These are phyloP conservation scores for Cassiopea xamachana DNA, from an alignment of 30 jellyfish, hydroid and myxozoan species.

Conservation along the genomic window DNA sequence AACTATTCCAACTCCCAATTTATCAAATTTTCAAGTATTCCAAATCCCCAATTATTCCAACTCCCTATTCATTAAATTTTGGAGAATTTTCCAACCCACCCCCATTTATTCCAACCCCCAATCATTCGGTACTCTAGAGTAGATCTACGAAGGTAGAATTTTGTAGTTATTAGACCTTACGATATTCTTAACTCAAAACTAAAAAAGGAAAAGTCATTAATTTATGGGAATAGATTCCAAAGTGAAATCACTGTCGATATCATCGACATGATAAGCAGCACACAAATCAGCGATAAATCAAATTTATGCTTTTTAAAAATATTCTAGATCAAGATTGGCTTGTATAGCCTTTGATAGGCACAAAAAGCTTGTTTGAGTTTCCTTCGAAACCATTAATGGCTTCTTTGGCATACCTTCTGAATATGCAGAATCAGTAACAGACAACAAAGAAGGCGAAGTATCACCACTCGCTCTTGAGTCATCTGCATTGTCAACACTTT, in stretches of 20 bases:
- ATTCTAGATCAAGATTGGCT: background rate
- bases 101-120: too few relatives aligned
- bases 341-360: slow-evolving; percentile 14
- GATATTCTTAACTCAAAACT: background rate
- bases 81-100: too few relatives aligned
- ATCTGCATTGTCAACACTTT: background rate
- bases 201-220: background rate
- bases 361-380: slow-evolving; percentile 14
- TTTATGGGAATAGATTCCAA: background rate
- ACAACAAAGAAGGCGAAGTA: slow-evolving; percentile 12
- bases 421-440: slow-evolving; percentile 22
- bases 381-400: slow-evolving; percentile 17
- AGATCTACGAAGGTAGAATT: too few relatives aligned
- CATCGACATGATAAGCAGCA: background rate
- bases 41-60: too few relatives aligned
- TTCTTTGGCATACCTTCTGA: slow-evolving; percentile 1
- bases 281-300: background rate
- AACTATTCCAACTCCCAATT: too few relatives aligned
- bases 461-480: slow-evolving; percentile 7
- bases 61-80: too few relatives aligned
- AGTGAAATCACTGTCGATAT: background rate
- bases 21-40: too few relatives aligned
- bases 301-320: background rate
- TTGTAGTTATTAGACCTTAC: background rate
- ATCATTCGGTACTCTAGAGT: too few relatives aligned